Evolutionary conservation across 2,113 vertebrate species (phyloP), one percentile per base, ranked within the genome.

Genomic region (Bucco capensis): DNA sequence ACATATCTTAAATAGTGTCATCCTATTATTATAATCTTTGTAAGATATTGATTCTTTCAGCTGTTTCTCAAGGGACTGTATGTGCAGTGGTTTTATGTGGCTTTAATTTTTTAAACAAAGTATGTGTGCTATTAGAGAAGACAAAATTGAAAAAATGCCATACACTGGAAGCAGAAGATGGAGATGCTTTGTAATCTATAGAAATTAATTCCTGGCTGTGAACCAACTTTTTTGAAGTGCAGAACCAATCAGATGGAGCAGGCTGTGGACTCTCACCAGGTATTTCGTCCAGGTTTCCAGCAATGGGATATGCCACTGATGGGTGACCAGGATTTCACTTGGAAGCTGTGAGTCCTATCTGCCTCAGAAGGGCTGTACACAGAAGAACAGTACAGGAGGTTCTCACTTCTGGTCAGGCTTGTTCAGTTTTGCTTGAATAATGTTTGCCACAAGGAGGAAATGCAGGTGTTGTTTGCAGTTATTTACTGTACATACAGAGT

Each of bases 381-480:
- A 5, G 51, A n/a, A 12, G 5, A 38, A 54, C 4, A 4, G 44
- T 12, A 19, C 71, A 0, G 0, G 28, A 4, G 19, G 14, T 38
- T 14, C 3, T 31, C 42, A 57, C 10, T 44, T 33, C 67, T 44
- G 19, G 1, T 47, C 47, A 35, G 38, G 27, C 33, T 23, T 44
- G 4, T 40, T 69, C 28, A 47, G 35, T 57, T 93, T 56, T 31
- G 22, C 10, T 60, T 60, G 46, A 49, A 57, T 28, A 56, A 2
- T 9, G 23, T 10, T 38, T 58, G 37, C 38, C 13, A 14, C 50
- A 40, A n/a, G 17, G 49, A 72, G 53, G 78, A 94, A 72, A 24
- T 1, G 4, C 1, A 2, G 38, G 13, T 37, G 8, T 37, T 82
- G 49, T 73, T 83, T 83, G 37, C 33, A 80, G 60, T 73, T 76